phyloP scores from a whole-genome alignment of 1,140 invertebrate species.

The Ptiloglossa arizonensis region DNA sequence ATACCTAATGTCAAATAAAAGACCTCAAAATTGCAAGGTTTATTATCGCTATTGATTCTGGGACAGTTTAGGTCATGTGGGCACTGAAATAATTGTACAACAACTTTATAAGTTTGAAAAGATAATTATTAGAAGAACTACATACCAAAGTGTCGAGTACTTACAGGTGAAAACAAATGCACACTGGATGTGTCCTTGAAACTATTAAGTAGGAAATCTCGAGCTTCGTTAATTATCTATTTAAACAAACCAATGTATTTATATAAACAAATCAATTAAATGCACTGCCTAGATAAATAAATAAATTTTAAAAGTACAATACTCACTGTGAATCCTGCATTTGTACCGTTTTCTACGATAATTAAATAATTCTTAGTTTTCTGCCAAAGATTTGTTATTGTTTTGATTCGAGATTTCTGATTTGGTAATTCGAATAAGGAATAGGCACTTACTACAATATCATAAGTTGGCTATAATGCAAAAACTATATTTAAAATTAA shows the following conservation, averaged over 20 bases:
- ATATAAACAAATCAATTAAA: slow-evolving; percentile 39
- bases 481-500: slow-evolving; percentile 40
- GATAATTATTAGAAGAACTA: background rate
- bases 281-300: slow-evolving; percentile 28
- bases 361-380: slow-evolving; percentile 92
- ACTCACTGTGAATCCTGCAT: slow-evolving; percentile 88
- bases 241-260: too few species aligned
- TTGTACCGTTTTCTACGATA: slow-evolving; percentile 92
- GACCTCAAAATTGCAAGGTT: slow-evolving; percentile 90
- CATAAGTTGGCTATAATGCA: slow-evolving; percentile 86
- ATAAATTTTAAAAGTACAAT: background rate
- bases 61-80: slow-evolving; percentile 91
- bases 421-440: slow-evolving; percentile 91
- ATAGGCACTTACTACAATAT: slow-evolving; percentile 91
- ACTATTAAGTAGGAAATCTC: slow-evolving; percentile 86
- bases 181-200: slow-evolving; percentile 42
- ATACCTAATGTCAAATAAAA: slow-evolving; percentile 84
- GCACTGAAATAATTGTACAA: slow-evolving; percentile 83
- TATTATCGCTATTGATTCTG: slow-evolving; percentile 82
- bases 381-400: slow-evolving; percentile 90
- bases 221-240: slow-evolving; percentile 87
- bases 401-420: slow-evolving; percentile 85
- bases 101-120: background rate
- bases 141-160: slow-evolving; percentile 59
- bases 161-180: slow-evolving; percentile 90